Percentiles rank a stretch among this genome's conserved stretches.
Conservation (phyloP, 2,113 vertebrate species). For the Burhinus oedicnemus region DNA sequence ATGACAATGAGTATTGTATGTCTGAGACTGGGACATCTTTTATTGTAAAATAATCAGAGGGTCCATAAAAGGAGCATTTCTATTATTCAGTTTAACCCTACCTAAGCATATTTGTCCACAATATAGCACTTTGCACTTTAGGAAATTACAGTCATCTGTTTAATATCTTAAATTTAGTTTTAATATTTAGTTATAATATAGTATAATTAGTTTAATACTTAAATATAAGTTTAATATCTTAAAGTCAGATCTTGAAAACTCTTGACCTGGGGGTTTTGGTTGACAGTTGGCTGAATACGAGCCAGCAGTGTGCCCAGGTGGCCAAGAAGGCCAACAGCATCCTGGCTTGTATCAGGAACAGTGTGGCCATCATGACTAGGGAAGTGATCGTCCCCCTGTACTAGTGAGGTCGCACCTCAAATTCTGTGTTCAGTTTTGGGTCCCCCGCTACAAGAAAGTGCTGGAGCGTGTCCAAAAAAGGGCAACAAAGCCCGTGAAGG, state of each 20-base stretch:
- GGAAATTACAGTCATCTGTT: not conserved
- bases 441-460: not conserved
- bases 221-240: too few species aligned
- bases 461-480: rapidly evolving
- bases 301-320: not conserved
- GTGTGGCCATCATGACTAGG: not conserved
- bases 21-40: not conserved
- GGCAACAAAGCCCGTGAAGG: rapidly evolving
- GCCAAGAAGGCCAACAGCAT: rapidly evolving
- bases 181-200: too few species aligned
- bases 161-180: too few species aligned
- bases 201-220: too few species aligned
- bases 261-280: not conserved
- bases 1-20: not conserved
- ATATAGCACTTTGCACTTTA: not conserved
- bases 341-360: not conserved
- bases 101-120: not conserved
- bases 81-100: not conserved
- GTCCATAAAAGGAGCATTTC: not conserved
- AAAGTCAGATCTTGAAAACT: not conserved
- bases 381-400: rapidly evolving
- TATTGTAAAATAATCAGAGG: not conserved
- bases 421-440: not conserved
- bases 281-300: rapidly evolving
- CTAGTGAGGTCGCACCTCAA: rapidly evolving